These are phyloP conservation scores for Blera fallax DNA, from an alignment of 2,888 invertebrate genomes.

Conservation along the genomic window DNA sequence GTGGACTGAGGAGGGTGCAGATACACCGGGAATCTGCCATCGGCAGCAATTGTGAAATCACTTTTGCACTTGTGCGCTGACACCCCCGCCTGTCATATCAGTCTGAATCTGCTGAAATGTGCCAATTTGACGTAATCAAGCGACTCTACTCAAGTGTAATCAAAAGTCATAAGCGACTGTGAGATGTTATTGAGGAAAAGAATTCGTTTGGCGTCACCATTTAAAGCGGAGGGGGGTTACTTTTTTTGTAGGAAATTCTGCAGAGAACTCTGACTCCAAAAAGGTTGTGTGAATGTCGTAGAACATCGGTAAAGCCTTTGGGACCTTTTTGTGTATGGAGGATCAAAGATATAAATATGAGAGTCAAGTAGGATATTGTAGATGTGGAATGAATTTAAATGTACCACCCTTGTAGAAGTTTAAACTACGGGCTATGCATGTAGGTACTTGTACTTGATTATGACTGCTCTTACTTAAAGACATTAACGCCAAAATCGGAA, in stretches of 20 bases:
- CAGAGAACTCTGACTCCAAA: background rate
- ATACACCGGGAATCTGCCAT: background rate
- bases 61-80: slow-evolving; percentile 31
- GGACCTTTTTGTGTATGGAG: no score
- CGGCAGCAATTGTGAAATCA: slow-evolving; percentile 28
- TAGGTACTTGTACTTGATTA: no score
- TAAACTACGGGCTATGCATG: no score
- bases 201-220: background rate
- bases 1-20: background rate
- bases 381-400: no score
- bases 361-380: no score
- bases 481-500: no score
- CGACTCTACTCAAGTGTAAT: slow-evolving; percentile 10
- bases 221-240: background rate
- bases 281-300: no score
- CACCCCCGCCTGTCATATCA: background rate
- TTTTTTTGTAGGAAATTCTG: background rate
- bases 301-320: no score
- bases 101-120: slow-evolving; percentile 21
- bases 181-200: background rate
- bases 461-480: no score
- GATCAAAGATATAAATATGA: no score
- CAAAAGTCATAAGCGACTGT: slow-evolving; percentile 2
- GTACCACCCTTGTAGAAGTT: no score
- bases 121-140: slow-evolving; percentile 26